These are phyloP conservation scores for Coracopsis vasa DNA, from an alignment of 2,113 vertebrate species.

Conservation along the genomic window DNA sequence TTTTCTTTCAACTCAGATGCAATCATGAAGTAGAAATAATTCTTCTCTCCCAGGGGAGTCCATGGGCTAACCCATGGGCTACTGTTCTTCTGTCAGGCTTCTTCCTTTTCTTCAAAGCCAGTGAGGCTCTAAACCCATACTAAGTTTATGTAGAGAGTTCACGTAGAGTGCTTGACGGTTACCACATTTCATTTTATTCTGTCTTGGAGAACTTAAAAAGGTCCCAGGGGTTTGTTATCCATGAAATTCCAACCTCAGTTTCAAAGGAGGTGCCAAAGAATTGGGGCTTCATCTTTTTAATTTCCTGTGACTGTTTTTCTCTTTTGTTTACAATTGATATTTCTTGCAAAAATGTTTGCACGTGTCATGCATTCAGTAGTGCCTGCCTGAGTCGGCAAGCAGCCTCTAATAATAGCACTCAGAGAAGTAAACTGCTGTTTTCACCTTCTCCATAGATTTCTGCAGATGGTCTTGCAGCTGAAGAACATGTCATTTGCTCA, in stretches of 20 bases:
- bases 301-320: not conserved
- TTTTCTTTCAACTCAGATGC: not conserved
- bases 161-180: not conserved
- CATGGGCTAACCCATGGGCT: not conserved
- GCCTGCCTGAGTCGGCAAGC: not conserved
- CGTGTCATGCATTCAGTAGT: not conserved
- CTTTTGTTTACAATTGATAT: not conserved
- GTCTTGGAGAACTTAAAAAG: not conserved
- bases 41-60: not conserved
- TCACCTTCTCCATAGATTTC: not conserved
- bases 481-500: not conserved
- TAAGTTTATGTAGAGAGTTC: not conserved
- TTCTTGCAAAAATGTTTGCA: not conserved
- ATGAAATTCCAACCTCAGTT: not conserved
- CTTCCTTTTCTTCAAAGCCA: not conserved
- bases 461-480: not conserved
- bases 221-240: not conserved
- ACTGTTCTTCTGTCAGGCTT: not conserved
- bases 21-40: not conserved
- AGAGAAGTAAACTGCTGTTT: not conserved
- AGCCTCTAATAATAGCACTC: not conserved
- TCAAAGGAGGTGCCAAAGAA: not conserved
- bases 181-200: not conserved
- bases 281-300: not conserved
- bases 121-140: not conserved